Evolutionary conservation across 2,888 invertebrate genomes (phyloP).

Genomic region (Megaustenia siamemsis): DNA sequence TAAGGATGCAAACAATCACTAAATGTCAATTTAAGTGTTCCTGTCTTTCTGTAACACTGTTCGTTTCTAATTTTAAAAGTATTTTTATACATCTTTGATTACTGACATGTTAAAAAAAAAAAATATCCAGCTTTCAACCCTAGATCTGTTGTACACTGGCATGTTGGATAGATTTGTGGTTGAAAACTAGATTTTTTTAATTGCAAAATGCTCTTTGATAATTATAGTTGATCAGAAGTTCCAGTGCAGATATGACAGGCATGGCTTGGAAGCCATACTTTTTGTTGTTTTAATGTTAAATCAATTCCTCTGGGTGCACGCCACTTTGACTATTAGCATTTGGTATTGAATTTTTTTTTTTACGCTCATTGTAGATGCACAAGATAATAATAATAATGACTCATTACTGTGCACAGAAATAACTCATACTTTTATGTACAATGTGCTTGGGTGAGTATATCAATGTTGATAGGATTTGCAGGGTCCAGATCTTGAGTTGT

Average conservation of each 20-base stretch:
- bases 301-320: too few relatives aligned
- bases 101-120: too few relatives aligned
- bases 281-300: too few relatives aligned
- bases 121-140: too few relatives aligned
- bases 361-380: too few relatives aligned
- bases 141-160: neutral
- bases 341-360: too few relatives aligned
- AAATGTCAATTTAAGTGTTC: neutral
- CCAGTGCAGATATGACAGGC: neutral
- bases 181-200: neutral
- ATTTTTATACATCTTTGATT: neutral
- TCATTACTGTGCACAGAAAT: neutral
- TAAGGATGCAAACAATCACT: neutral
- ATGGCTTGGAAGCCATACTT: too few relatives aligned
- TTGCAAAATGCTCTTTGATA: neutral
- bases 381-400: too few relatives aligned
- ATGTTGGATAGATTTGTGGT: neutral
- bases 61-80: neutral
- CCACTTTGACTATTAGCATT: too few relatives aligned
- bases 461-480: too few relatives aligned
- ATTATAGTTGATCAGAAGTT: neutral
- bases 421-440: neutral
- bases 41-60: neutral
- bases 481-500: too few relatives aligned
- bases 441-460: too few relatives aligned